Evolutionary conservation across 2,797 vertebrate species (phyloP), one percentile per base, ranked within the genome.

Genomic region (Phyllotis vaccarum): DNA sequence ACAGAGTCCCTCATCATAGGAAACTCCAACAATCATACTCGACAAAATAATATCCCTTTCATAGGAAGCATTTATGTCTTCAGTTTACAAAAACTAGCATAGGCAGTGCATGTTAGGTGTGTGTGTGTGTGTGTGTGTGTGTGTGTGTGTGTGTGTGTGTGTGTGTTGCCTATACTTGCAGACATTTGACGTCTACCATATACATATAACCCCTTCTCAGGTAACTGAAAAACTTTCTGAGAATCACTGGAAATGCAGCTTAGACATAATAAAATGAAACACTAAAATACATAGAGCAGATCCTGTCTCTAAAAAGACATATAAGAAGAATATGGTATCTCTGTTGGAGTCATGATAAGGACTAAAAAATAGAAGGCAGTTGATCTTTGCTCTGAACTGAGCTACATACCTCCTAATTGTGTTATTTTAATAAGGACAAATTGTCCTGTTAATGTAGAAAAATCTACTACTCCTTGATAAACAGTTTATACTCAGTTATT

Each of bases 351-450:
- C 86, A 72, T 29, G 24, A 64, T 78, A 54, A 88, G 14, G 27
- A 91, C 72, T 49, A 93, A 66, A 66, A 76, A 89, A 29, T 66
- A 90, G 74, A 89, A 64, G 49, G 80, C 74, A 74, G 90, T 21
- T 78, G 76, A 85, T 89, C 64, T 79, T 78, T 88, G 34, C 54
- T 93, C 31, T 52, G 21, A 31, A 85, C 43, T 24, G 27, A 83
- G 27, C 58, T 83, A 64, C 40, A 31, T 34, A 46, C 40, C 31
- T 40, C 40, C 37, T 62, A 29, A 64, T 83, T 83, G 21, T 46
- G 29, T 60, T 83, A 31, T 83, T 83, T 83, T 83, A 64, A 21
- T 46, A 27, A 40, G 58, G 10, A 64, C 29, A 64, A 64, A 83
- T 43, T 83, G 31, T 60, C 58, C 16, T 64, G 58, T 82, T 43